Percentiles rank a stretch among this genome's conserved stretches.
Conservation (phyloP, 1,140 invertebrate genomes). For the Paraescarpia echinospica region DNA sequence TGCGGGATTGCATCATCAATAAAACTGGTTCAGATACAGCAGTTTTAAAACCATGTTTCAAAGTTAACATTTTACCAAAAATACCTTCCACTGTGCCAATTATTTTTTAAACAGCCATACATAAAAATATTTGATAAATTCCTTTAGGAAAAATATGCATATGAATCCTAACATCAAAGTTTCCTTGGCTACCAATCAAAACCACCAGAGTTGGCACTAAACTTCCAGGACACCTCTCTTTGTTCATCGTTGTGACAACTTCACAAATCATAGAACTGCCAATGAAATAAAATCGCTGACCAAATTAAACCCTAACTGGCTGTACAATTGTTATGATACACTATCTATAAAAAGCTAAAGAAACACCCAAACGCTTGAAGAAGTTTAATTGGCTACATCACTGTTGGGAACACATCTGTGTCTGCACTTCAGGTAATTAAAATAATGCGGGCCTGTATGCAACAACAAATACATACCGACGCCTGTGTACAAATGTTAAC, state of each 20-base stretch:
- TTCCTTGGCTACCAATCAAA: too few relatives aligned
- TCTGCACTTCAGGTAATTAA: neutral
- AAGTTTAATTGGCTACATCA: neutral
- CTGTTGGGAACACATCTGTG: neutral
- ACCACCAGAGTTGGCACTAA: too few relatives aligned
- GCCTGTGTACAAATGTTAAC: neutral
- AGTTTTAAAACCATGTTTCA: neutral
- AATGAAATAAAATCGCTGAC: neutral
- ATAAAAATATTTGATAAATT: too few relatives aligned
- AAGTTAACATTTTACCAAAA: neutral
- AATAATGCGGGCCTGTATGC: neutral
- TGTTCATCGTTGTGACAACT: too few relatives aligned
- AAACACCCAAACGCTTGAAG: neutral
- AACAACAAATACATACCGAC: neutral
- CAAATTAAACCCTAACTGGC: neutral
- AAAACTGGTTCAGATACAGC: neutral
- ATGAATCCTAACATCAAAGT: too few relatives aligned
- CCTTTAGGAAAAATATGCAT: too few relatives aligned
- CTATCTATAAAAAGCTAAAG: neutral
- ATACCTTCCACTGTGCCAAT: neutral
- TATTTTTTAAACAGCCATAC: too few relatives aligned
- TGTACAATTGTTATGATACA: neutral
- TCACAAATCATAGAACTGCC: neutral
- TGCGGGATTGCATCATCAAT: neutral
- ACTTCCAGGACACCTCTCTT: too few relatives aligned